Percentiles rank a stretch among this genome's conserved stretches.
phyloP scores from a whole-genome alignment of 2,113 vertebrate species.

The Tautogolabrus adspersus region DNA sequence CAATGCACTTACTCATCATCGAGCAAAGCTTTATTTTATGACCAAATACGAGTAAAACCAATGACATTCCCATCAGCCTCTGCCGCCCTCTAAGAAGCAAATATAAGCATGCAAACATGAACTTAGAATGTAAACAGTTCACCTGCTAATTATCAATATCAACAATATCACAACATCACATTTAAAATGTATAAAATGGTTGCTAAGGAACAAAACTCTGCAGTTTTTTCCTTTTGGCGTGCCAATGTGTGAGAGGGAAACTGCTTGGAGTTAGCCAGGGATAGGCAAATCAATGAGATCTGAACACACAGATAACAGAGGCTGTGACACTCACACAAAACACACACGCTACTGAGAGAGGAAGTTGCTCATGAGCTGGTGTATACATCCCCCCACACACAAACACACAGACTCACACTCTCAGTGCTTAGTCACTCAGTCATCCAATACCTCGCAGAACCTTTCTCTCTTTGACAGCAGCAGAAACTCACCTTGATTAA shows the following conservation, averaged over 20 bases:
- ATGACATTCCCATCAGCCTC: not conserved
- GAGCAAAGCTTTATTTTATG: not conserved
- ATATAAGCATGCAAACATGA: not conserved
- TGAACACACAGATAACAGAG: slow-evolving; percentile 70
- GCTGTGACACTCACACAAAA: slow-evolving; percentile 42
- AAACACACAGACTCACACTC: slow-evolving; percentile 33
- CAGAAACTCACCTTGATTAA: slow-evolving; percentile 43
- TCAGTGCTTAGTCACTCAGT: slow-evolving; percentile 37
- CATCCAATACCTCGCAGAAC: not conserved
- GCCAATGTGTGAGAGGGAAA: slow-evolving; percentile 37
- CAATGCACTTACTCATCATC: not conserved
- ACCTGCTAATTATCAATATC: too few relatives aligned
- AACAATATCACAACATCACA: not conserved
- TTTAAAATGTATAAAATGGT: not conserved
- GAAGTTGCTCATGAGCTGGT: slow-evolving; percentile 72
- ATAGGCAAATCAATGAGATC: slow-evolving; percentile 82
- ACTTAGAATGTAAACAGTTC: not conserved
- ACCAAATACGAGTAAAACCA: not conserved
- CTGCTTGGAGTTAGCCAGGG: slow-evolving; percentile 58
- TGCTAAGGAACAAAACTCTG: not conserved
- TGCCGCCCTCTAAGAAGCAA: not conserved
- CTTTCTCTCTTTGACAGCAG: slow-evolving; percentile 27
- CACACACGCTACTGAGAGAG: slow-evolving; percentile 60
- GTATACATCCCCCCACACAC: slow-evolving; percentile 24
- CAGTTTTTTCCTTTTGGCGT: not conserved